These are phyloP conservation scores for Pitangus sulphuratus DNA, from an alignment of 2,797 vertebrate genomes.

Conservation along the genomic window DNA sequence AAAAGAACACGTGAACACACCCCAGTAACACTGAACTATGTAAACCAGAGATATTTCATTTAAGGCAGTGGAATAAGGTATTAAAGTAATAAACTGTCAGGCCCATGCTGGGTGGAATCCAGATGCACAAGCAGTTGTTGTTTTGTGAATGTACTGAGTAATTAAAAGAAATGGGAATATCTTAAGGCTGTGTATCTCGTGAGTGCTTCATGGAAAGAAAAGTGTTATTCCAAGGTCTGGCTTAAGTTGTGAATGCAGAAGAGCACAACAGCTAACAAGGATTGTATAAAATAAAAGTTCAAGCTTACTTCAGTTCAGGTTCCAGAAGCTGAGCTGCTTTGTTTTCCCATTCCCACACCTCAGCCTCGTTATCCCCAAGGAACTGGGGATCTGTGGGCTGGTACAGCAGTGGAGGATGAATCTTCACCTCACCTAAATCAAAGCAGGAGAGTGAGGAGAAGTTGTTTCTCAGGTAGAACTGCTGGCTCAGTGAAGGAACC, in stretches of 20 bases:
- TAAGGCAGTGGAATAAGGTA: not conserved
- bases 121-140: not conserved
- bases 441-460: constrained; percentile 52
- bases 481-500: constrained; percentile 57
- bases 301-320: not conserved
- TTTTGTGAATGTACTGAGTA: not conserved
- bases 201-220: not conserved
- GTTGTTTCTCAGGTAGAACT: constrained; percentile 65
- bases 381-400: constrained; percentile 68
- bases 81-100: not conserved
- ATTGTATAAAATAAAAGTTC: not conserved
- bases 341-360: constrained; percentile 8
- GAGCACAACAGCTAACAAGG: not conserved
- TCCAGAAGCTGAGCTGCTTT: not conserved
- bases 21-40: not conserved
- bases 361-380: not conserved
- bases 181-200: accelerated
- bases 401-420: constrained; percentile 63
- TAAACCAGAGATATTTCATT: not conserved
- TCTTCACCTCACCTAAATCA: constrained; percentile 65
- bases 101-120: not conserved
- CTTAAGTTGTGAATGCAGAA: not conserved
- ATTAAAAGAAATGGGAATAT: not conserved
- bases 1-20: not conserved
- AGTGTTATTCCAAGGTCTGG: not conserved